A percentile compares a stretch with the other conserved stretches of the same genome.
phyloP scores from a whole-genome alignment of 2,113 vertebrate species.

The Stegastes partitus region DNA sequence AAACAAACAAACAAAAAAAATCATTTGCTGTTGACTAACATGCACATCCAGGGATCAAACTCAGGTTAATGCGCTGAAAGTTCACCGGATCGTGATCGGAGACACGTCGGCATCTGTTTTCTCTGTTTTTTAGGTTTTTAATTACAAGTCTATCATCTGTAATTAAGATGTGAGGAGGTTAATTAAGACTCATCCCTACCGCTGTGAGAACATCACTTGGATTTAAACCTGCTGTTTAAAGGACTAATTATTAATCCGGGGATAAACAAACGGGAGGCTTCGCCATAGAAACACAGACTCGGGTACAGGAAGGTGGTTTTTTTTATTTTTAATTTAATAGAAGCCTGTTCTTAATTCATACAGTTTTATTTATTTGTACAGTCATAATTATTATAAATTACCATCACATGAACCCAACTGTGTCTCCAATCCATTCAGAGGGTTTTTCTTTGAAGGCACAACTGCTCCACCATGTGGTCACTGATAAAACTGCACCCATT shows the following conservation, averaged over 20 bases:
- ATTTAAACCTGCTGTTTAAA: slow-evolving; percentile 28
- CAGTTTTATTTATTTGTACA: neutral
- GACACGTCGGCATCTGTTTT: slow-evolving; percentile 20
- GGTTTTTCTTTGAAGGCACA: neutral
- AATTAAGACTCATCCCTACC: slow-evolving; percentile 33
- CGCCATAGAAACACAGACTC: slow-evolving; percentile 13
- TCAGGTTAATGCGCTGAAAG: neutral
- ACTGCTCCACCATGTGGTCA: slow-evolving; percentile 41
- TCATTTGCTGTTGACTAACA: too few relatives aligned
- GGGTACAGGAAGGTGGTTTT: too few relatives aligned
- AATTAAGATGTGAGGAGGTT: slow-evolving; percentile 42
- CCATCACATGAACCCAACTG: too few relatives aligned
- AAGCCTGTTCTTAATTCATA: neutral
- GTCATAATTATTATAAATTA: neutral
- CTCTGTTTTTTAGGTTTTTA: slow-evolving; percentile 10
- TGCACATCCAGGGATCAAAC: too few relatives aligned
- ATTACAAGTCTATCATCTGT: slow-evolving; percentile 45
- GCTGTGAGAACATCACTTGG: slow-evolving; percentile 20
- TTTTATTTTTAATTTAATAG: too few relatives aligned
- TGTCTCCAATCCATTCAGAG: neutral
- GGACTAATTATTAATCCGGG: slow-evolving; percentile 23
- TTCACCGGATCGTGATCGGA: neutral
- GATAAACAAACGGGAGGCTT: slow-evolving; percentile 14
- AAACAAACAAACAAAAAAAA: too few relatives aligned
- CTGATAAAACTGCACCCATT: neutral